Conservation (phyloP, 2,888 invertebrate genomes). For the Pterostichus niger region DNA sequence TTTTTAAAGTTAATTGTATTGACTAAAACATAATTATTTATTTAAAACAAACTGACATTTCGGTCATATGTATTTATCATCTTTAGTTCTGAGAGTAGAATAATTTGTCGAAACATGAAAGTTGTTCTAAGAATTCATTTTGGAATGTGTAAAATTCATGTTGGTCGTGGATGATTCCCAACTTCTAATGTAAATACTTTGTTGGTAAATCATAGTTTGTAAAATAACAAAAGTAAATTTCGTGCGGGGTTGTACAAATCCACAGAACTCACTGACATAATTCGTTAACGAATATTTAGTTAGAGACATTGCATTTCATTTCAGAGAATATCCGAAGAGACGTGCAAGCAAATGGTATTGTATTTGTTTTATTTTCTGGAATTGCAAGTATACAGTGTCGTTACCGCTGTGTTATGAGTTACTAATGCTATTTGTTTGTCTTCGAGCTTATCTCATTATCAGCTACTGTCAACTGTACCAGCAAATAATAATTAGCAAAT, state of each 20-base stretch:
- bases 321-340: slow-evolving; percentile 91
- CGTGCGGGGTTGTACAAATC: slow-evolving; percentile 24
- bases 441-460: slow-evolving; percentile 59
- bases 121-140: too few species aligned
- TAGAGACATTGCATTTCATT: slow-evolving; percentile 80
- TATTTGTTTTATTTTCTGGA: slow-evolving; percentile 75
- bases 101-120: too few species aligned
- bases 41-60: too few species aligned
- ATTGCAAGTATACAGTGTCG: slow-evolving; percentile 56
- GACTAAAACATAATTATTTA: too few species aligned
- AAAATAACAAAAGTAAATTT: slow-evolving; percentile 43
- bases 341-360: slow-evolving; percentile 90
- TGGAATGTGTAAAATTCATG: too few species aligned
- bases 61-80: too few species aligned
- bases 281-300: slow-evolving; percentile 30
- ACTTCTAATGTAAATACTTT: slow-evolving; percentile 5
- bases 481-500: slow-evolving; percentile 9
- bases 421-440: slow-evolving; percentile 66
- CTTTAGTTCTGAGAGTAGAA: too few species aligned
- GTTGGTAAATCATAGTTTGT: slow-evolving; percentile 8
- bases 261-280: slow-evolving; percentile 20
- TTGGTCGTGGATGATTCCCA: background rate
- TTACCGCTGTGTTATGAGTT: slow-evolving; percentile 37
- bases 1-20: too few species aligned
- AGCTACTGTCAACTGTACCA: slow-evolving; percentile 39